Evolutionary conservation across 2,797 vertebrate genomes (phyloP), one percentile per base, ranked within the genome.

Genomic region (Falco berigora): DNA sequence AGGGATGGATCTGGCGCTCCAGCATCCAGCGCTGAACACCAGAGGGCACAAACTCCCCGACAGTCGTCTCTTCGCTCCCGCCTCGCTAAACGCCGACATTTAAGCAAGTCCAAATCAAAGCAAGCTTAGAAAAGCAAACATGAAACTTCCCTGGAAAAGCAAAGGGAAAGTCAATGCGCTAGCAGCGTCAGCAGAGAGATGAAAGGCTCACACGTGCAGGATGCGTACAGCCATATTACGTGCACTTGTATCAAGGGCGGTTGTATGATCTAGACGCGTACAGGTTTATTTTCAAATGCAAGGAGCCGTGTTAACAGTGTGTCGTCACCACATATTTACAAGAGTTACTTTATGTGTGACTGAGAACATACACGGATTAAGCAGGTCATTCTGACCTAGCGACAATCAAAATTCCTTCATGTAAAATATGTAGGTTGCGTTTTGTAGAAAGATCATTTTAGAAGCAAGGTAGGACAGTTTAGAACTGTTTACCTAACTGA

Each of bases 21-120:
- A 30, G 9, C 62, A 55, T 24, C 76, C 67, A 24, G 5, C 1
- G 24, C 23, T 14, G 92, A 84, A 95, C 98, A 96, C 80, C 88
- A 98, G 98, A 97, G 97, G 98, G 97, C 97, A 80, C 88, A 88
- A 87, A 44, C 30, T 74, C 71, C 79, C 94, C 5, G 34, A 42
- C 28, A 74, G 94, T 16, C 12, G 6, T 59, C 59, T 50, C 62
- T 53, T 36, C 64, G 49, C 38, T 9, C 34, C 30, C 4, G 8
- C 49, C 76, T 66, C 67, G 17, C 6, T 1, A 20, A 28, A 42
- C 14, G 83, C 67, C 86, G 32, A 7, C 61, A 1, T 14, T 52
- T 44, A 27, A 63, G 49, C 23, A 28, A 56, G 49, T 11, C 66
- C 72, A 15, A 34, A 44, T 25, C 55, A 38, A 86, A 81, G 34